Conservation (phyloP, 2,797 vertebrate species). For the Chelonia mydas region DNA sequence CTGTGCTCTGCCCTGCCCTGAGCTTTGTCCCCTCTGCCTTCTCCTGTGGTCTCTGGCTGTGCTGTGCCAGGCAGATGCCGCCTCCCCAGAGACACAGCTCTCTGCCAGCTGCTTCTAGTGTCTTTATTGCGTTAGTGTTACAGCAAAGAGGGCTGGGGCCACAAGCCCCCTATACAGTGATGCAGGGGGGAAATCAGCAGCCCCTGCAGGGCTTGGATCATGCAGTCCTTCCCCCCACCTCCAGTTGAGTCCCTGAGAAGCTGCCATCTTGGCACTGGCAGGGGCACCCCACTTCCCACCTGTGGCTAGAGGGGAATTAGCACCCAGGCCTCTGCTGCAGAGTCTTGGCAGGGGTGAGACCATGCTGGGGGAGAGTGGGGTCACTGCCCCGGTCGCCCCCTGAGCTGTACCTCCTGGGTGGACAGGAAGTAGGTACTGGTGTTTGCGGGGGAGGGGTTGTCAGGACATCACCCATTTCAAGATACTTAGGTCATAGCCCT, state of each 20-base stretch:
- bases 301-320: rapidly evolving
- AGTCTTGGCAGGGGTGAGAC: neutral
- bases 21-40: no score
- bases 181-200: no score
- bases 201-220: no score
- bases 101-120: neutral
- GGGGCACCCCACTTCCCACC: neutral
- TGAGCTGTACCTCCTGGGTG: neutral
- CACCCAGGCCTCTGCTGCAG: neutral
- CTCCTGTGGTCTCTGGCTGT: no score
- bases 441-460: no score
- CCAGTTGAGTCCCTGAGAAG: neutral
- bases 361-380: neutral
- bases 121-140: neutral
- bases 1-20: neutral
- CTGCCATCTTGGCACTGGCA: rapidly evolving
- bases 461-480: neutral
- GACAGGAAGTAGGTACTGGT: no score
- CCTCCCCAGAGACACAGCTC: neutral
- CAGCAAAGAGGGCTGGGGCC: neutral
- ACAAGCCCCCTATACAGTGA: neutral
- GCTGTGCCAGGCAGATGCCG: neutral
- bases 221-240: no score
- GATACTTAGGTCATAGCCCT: neutral
- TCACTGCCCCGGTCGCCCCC: neutral